Percentiles rank a stretch among this genome's conserved stretches.
These are phyloP conservation scores for Odontomyia ornata DNA, from an alignment of 2,888 invertebrate genomes.

Conservation along the genomic window DNA sequence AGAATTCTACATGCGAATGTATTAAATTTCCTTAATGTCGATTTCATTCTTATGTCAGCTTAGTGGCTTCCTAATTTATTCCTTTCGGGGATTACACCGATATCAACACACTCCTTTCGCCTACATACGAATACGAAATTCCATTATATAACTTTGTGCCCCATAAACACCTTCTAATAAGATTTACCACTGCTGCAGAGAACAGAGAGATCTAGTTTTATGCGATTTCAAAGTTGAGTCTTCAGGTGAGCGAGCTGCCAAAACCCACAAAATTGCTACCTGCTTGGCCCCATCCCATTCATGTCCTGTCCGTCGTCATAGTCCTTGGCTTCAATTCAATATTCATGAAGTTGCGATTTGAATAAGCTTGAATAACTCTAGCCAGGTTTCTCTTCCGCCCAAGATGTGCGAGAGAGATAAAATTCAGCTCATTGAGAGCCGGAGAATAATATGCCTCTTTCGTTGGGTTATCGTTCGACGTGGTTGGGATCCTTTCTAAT, in stretches of 20 bases:
- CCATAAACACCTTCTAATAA: constrained; percentile 36
- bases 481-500: constrained; percentile 12
- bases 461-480: neutral
- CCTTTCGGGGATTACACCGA: neutral
- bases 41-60: constrained; percentile 5
- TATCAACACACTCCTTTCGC: neutral
- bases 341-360: constrained; percentile 30
- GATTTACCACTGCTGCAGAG: constrained; percentile 1
- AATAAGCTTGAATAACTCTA: constrained; percentile 13
- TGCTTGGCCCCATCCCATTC: neutral
- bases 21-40: constrained; percentile 14
- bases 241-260: neutral
- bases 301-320: neutral
- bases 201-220: neutral
- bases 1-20: neutral
- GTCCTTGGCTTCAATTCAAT: constrained; percentile 32
- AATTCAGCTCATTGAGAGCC: neutral
- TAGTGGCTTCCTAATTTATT: constrained; percentile 33
- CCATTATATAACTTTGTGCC: constrained; percentile 9
- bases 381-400: neutral
- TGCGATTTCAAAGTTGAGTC: neutral
- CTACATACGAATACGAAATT: neutral
- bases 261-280: constrained; percentile 17
- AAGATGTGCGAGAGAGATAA: neutral
- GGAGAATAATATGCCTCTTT: neutral